Evolutionary conservation across 2,113 vertebrate genomes (phyloP).

Genomic region (Ochotona curzoniae): DNA sequence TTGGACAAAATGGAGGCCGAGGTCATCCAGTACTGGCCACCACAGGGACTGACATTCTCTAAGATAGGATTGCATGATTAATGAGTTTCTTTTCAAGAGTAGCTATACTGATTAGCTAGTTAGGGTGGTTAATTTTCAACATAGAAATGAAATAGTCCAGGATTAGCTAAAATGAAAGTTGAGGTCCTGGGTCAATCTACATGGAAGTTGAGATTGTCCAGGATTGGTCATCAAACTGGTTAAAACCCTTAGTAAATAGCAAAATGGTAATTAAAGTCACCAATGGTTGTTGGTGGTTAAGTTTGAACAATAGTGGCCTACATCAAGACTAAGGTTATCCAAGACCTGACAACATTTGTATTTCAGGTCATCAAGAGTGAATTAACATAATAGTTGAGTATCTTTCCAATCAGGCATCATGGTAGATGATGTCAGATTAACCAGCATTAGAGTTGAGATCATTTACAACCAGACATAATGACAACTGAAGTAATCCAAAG

Average conservation of each 20-base stretch:
- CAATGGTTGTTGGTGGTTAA: background rate
- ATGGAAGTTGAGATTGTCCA: background rate
- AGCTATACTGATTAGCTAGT: background rate
- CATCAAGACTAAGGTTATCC: slow-evolving; percentile 20
- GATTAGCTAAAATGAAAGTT: background rate
- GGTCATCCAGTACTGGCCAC: background rate
- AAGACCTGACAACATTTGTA: background rate
- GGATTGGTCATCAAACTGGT: background rate
- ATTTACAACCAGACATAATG: slow-evolving; percentile 45
- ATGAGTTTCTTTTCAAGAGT: slow-evolving; percentile 16
- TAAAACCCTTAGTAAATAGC: slow-evolving; percentile 31
- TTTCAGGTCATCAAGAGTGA: slow-evolving; percentile 33
- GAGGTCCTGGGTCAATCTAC: background rate
- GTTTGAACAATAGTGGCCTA: no score
- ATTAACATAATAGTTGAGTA: slow-evolving; percentile 19
- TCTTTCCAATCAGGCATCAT: background rate
- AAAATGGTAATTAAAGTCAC: slow-evolving; percentile 17
- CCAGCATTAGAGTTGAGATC: slow-evolving; percentile 36
- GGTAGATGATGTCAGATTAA: background rate
- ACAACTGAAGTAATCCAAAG: slow-evolving; percentile 14
- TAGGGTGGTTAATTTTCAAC: background rate
- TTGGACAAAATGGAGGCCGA: slow-evolving; percentile 7
- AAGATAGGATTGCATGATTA: slow-evolving; percentile 12
- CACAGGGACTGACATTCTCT: background rate
- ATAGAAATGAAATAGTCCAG: slow-evolving; percentile 17